Conservation (phyloP, 2,888 invertebrate genomes). For the Mesorhabditis spiculigera region DNA sequence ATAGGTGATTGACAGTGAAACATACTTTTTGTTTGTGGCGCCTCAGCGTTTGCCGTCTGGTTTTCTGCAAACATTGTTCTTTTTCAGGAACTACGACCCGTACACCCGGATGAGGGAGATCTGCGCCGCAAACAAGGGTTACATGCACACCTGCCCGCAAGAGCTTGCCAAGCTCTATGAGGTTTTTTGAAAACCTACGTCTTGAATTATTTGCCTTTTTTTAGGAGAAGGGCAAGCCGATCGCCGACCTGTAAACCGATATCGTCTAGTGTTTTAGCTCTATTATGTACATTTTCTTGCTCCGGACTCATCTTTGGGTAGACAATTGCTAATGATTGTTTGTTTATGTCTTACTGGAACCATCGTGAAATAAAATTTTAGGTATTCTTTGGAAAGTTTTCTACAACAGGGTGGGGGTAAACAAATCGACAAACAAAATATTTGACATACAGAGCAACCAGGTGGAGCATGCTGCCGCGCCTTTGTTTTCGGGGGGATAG, state of each 20-base stretch:
- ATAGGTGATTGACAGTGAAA: neutral
- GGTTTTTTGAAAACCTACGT: neutral
- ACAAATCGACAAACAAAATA: too few species aligned
- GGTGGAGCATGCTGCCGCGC: too few species aligned
- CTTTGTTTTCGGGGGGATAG: neutral
- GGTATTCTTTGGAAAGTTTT: too few species aligned
- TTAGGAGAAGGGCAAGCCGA: slow-evolving; percentile 47
- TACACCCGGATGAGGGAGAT: slow-evolving; percentile 54
- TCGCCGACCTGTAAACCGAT: slow-evolving; percentile 30
- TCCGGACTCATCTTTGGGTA: neutral
- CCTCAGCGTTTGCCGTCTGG: neutral
- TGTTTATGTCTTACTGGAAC: neutral
- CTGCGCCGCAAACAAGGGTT: slow-evolving; percentile 49
- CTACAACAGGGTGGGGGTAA: too few species aligned
- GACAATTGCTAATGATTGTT: neutral
- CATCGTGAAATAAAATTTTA: neutral
- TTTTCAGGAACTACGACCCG: slow-evolving; percentile 52
- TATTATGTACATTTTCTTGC: slow-evolving; percentile 4
- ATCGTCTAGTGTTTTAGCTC: neutral
- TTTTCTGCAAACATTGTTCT: neutral
- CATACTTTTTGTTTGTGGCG: too few species aligned
- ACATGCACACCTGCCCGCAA: slow-evolving; percentile 53
- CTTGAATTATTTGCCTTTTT: slow-evolving; percentile 5
- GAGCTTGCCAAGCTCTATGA: slow-evolving; percentile 51
- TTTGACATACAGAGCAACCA: too few species aligned